Evolutionary conservation across 1,140 invertebrate genomes (phyloP), one percentile per base, ranked within the genome.

Genomic region (Druon quercuslanigerum): DNA sequence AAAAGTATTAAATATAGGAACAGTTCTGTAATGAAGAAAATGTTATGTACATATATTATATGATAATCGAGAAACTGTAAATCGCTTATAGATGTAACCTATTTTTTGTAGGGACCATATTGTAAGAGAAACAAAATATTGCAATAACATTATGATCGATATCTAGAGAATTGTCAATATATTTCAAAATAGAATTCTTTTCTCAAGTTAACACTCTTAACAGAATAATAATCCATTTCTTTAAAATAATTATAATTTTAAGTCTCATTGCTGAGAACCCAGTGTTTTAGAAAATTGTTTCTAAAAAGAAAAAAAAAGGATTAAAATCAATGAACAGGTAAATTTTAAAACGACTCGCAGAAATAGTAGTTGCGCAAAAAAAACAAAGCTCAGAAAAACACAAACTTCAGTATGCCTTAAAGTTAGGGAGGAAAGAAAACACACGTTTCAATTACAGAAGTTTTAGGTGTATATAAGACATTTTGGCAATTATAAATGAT

Each of bases 51-150:
- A 85, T 87, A 85, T 54, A 83, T 80, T 86, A 78, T 50, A 77
- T 81, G 56, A 85, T 77, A 83, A 84, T 85, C 79, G 78, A 77
- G 75, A 78, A 81, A 84, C 82, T 79, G 78, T 85, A 87, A 89
- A 79, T 78, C 83, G 87, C 88, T 89, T 90, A 87, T 89, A 88
- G 86, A 88, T 86, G 81, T 90, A 89, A 85, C 84, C 86, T 89
- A 88, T 90, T 89, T 89, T 89, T 88, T 88, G 84, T 89, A 89
- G 87, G 87, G 87, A 89, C 86, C 88, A 89, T 89, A 89, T 83
- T 81, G 13, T 57, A 72, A 72, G 33, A 40, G 51, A 71, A 76
- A 51, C 25, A 72, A 40, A 76, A 46, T 51, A 72, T 72, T 71
- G 33, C 51, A 50, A 60, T n/a, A 13, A 72, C 19, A 57, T 56